A percentile compares a stretch with the other conserved stretches of the same genome.
These are phyloP conservation scores for Neolamprologus tretocephalus DNA, from an alignment of 2,113 vertebrate species.

Conservation along the genomic window DNA sequence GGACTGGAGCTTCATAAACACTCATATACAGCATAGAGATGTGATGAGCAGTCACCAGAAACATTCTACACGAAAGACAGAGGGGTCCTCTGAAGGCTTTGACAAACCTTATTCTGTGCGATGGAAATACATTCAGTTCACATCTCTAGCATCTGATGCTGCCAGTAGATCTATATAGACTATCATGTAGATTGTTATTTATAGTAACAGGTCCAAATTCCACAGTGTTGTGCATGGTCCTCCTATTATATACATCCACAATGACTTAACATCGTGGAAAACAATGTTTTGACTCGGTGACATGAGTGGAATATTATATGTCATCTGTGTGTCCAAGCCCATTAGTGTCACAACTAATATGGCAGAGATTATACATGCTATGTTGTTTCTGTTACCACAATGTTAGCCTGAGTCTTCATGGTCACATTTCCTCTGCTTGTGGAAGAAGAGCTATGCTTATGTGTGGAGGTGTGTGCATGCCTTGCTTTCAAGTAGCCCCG, in stretches of 20 bases:
- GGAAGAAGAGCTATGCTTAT: not conserved
- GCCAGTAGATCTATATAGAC: not conserved
- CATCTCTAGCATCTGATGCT: not conserved
- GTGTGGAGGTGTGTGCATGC: not conserved
- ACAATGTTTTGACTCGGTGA: not conserved
- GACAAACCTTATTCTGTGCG: not conserved
- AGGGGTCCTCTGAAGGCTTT: not conserved
- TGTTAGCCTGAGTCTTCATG: constrained; percentile 13
- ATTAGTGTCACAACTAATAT: constrained; percentile 47
- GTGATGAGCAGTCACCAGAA: not conserved
- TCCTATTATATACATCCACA: not conserved
- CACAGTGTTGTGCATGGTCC: not conserved
- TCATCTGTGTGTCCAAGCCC: constrained; percentile 12
- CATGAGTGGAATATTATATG: constrained; percentile 6
- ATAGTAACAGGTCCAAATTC: not conserved
- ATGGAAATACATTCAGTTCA: not conserved
- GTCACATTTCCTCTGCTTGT: constrained; percentile 3
- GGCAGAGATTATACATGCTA: constrained; percentile 18
- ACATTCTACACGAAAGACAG: not conserved
- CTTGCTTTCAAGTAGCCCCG: constrained; percentile 23
- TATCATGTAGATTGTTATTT: not conserved
- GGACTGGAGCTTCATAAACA: constrained; percentile 37
- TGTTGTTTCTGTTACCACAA: constrained; percentile 20
- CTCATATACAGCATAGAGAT: constrained; percentile 21
- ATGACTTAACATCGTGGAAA: not conserved